Conservation (phyloP, 2,113 vertebrate genomes). For the Alces alces region DNA sequence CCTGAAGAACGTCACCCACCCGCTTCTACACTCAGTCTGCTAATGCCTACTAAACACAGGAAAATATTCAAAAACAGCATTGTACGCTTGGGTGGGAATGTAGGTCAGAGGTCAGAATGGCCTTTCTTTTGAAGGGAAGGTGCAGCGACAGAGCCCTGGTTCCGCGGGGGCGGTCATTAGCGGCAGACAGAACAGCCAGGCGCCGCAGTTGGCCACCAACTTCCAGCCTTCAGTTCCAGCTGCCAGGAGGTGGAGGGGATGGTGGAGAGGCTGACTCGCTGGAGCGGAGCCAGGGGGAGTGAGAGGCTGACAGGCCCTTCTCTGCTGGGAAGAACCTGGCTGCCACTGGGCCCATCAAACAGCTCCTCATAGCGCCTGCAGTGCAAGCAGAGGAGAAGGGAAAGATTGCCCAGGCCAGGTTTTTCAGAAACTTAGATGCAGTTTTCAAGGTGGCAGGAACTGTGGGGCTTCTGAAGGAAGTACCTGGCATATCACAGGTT, state of each 20-base stretch:
- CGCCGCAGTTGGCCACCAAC: not conserved
- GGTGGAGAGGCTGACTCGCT: not conserved
- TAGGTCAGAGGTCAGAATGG: not conserved
- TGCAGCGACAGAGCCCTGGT: not conserved
- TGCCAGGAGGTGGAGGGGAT: not conserved
- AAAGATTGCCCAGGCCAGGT: not conserved
- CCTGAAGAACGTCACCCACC: not conserved
- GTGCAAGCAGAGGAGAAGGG: not conserved
- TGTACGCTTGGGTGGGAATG: not conserved
- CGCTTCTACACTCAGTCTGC: not conserved
- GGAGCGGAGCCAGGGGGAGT: slow-evolving; percentile 2
- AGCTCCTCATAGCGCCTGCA: not conserved
- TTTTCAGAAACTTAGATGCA: not conserved
- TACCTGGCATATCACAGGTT: not conserved
- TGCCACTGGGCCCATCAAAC: not conserved
- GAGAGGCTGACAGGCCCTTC: not conserved
- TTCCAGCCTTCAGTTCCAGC: slow-evolving; percentile 49
- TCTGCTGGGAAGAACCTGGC: not conserved
- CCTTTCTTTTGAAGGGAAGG: not conserved
- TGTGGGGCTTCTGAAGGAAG: not conserved
- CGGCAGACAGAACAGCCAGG: slow-evolving; percentile 29
- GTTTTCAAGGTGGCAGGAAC: not conserved
- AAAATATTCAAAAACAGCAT: not conserved
- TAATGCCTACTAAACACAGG: not conserved
- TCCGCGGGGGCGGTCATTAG: slow-evolving; percentile 28